Conservation (phyloP, 2,113 vertebrate genomes). For the Deroptyus accipitrinus region DNA sequence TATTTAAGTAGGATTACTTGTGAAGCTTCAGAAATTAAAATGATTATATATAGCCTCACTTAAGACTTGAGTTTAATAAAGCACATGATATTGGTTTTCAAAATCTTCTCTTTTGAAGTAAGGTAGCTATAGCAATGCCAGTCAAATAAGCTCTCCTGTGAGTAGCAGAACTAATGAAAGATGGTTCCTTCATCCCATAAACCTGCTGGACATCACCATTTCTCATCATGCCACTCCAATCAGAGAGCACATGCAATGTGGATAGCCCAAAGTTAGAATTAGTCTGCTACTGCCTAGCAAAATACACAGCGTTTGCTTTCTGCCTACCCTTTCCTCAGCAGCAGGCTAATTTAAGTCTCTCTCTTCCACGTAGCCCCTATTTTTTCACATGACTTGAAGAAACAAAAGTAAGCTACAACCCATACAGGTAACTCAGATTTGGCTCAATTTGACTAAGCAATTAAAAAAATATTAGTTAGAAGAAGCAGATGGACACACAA, state of each 20-base stretch:
- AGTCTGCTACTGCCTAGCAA: background rate
- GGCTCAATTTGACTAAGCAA: background rate
- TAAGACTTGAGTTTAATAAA: slow-evolving; percentile 59
- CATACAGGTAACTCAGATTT: background rate
- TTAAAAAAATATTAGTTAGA: background rate
- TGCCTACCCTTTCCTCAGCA: background rate
- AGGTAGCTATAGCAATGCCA: slow-evolving; percentile 7
- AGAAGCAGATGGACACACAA: background rate
- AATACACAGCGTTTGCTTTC: background rate
- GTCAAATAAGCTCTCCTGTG: background rate
- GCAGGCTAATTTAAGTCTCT: background rate
- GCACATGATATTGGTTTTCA: slow-evolving; percentile 33
- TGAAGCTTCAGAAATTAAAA: slow-evolving; percentile 58
- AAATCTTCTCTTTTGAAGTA: background rate
- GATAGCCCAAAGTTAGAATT: background rate
- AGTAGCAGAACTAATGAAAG: background rate
- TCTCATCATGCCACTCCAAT: background rate
- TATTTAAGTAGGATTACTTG: slow-evolving; percentile 59
- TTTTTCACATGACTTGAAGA: background rate
- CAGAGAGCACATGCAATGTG: background rate
- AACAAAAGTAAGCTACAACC: background rate
- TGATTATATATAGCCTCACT: slow-evolving; percentile 42
- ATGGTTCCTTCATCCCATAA: background rate
- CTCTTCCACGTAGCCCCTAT: background rate
- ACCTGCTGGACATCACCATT: background rate